A percentile compares a stretch with the other conserved stretches of the same genome.
Conservation (phyloP, 37 sponge, comb jelly and placozoan genomes). For the Diacarnus erythraeanus region DNA sequence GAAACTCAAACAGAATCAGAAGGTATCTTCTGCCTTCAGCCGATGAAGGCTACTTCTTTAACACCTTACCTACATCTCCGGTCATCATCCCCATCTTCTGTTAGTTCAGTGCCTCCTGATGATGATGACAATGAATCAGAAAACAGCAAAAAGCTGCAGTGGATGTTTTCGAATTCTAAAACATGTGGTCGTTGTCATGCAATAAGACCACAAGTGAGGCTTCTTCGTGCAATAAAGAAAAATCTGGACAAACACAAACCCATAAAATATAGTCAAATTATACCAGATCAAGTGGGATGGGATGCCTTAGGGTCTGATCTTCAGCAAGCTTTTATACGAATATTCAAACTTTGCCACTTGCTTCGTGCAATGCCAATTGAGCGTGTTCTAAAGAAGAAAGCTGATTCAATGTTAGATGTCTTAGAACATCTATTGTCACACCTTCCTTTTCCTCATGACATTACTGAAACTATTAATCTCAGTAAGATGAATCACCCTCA, state of each 20-base stretch:
- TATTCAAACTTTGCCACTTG: not conserved
- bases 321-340: not conserved
- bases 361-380: slow-evolving; percentile 14
- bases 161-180: slow-evolving; percentile 3
- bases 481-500: not conserved
- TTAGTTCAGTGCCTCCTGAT: not conserved
- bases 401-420: not conserved
- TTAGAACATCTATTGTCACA: slow-evolving; percentile 23
- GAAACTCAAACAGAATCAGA: not conserved
- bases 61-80: not conserved
- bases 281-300: slow-evolving; percentile 6
- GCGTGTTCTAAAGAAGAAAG: not conserved
- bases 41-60: not conserved
- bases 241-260: not conserved
- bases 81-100: not conserved
- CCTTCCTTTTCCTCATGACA: slow-evolving; percentile 7
- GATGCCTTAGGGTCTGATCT: slow-evolving; percentile 2
- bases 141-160: not conserved
- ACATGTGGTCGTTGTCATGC: not conserved
- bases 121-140: not conserved
- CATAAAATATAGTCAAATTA: not conserved
- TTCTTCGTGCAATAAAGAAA: slow-evolving; percentile 1
- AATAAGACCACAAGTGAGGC: slow-evolving; percentile 17
- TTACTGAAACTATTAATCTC: too few relatives aligned
- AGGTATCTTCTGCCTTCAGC: not conserved